phyloP scores from a whole-genome alignment of 2,113 vertebrate genomes.

The Hydrochoerus hydrochaeris region DNA sequence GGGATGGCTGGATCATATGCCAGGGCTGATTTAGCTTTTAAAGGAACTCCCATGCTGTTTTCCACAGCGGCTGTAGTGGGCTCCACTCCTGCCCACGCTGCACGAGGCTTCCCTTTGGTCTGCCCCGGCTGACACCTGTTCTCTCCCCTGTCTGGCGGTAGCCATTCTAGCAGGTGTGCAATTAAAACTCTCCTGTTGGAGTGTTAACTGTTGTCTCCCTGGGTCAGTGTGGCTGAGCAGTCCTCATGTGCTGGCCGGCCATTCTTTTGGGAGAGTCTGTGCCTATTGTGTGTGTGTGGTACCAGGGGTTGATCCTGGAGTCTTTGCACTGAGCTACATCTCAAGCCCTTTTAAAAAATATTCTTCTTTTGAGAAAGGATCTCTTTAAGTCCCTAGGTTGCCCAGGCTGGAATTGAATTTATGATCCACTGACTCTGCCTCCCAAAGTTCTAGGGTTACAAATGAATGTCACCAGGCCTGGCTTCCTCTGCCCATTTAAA shows the following conservation, averaged over 20 bases:
- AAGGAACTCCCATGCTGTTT: not conserved
- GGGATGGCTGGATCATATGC: not conserved
- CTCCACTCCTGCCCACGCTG: not conserved
- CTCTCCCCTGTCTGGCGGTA: not conserved
- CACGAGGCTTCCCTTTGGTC: too few species aligned
- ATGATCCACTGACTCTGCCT: not conserved
- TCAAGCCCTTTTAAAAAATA: not conserved
- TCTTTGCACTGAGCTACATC: not conserved
- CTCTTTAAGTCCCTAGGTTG: not conserved
- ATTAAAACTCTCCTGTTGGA: rapidly evolving
- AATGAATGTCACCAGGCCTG: not conserved
- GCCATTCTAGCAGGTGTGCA: not conserved
- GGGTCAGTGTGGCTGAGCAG: not conserved
- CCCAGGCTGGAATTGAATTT: not conserved
- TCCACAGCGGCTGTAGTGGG: too few species aligned
- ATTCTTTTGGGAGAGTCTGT: not conserved
- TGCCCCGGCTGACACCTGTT: rapidly evolving
- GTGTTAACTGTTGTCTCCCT: not conserved
- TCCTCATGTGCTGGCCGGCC: not conserved
- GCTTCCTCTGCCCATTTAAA: not conserved
- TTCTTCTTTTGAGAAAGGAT: not conserved
- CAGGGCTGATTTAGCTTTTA: not conserved
- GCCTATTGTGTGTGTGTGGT: not conserved
- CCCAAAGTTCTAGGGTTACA: not conserved
- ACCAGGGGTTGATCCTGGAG: not conserved